Conservation (phyloP, 2,797 vertebrate genomes). For the Ctenopoma multispine region DNA sequence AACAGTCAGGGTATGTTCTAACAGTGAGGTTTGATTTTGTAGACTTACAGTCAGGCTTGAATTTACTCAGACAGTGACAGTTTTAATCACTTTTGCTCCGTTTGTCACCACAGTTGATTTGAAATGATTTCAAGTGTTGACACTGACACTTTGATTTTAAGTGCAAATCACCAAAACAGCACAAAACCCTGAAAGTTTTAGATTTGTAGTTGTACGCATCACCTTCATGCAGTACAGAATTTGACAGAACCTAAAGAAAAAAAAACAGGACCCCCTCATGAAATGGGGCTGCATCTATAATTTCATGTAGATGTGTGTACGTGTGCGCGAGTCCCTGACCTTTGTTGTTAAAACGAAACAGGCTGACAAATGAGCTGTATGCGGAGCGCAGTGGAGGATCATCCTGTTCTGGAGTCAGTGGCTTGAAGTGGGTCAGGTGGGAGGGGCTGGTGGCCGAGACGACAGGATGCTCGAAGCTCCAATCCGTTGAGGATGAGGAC, state of each 20-base stretch:
- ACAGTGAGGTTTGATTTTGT: neutral
- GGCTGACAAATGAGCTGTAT: conserved; percentile 98
- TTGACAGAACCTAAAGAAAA: too few species aligned
- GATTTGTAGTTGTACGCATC: too few species aligned
- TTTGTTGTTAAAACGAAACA: conserved; percentile 97
- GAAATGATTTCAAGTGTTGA: too few species aligned
- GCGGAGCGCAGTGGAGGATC: conserved; percentile 97
- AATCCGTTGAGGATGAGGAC: conserved; percentile 87
- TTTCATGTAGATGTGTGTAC: neutral
- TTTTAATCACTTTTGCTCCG: neutral
- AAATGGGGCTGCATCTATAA: neutral
- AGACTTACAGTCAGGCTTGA: too few species aligned
- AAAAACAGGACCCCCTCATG: neutral
- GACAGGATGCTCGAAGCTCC: conserved; percentile 85
- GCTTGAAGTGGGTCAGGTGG: conserved; percentile 98
- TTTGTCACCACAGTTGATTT: too few species aligned
- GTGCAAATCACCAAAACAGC: too few species aligned
- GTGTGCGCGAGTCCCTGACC: conserved; percentile 76
- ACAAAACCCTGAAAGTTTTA: too few species aligned
- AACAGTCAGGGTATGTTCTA: too few species aligned
- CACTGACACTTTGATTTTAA: too few species aligned
- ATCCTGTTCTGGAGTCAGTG: conserved; percentile 96
- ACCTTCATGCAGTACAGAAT: too few species aligned
- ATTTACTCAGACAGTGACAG: neutral
- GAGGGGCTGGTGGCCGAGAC: conserved; percentile 90